These are phyloP conservation scores for Lordiphosa fenestrarum DNA, from an alignment of 2,888 invertebrate genomes.

Conservation along the genomic window DNA sequence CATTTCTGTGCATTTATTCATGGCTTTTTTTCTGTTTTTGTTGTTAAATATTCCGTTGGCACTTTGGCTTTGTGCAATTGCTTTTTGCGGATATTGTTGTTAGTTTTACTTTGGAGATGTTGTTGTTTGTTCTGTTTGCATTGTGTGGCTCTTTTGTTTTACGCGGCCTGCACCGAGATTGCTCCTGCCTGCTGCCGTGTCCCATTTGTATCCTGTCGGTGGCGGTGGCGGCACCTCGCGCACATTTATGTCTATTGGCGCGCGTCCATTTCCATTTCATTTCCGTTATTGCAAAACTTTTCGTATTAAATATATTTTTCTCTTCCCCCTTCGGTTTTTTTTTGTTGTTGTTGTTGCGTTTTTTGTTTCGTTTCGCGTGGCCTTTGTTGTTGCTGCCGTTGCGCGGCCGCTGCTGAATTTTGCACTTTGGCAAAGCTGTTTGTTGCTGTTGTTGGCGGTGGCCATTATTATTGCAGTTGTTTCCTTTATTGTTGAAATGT, in stretches of 20 bases:
- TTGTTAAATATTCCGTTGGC: constrained; percentile 17
- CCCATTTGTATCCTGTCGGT: constrained; percentile 67
- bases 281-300: constrained; percentile 74
- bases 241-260: constrained; percentile 73
- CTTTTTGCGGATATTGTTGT: constrained; percentile 73
- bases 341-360: constrained; percentile 39
- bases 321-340: constrained; percentile 29
- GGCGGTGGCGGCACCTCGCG: constrained; percentile 43
- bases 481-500: constrained; percentile 58
- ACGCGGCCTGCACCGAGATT: constrained; percentile 61
- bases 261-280: constrained; percentile 75
- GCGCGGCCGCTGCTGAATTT: constrained; percentile 49
- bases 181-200: constrained; percentile 58
- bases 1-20: too few species aligned
- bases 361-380: constrained; percentile 63
- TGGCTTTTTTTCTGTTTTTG: too few species aligned
- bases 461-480: constrained; percentile 73
- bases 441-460: constrained; percentile 58
- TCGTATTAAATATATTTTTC: constrained; percentile 73
- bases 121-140: constrained; percentile 37
- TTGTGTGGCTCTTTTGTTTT: constrained; percentile 62
- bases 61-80: constrained; percentile 68
- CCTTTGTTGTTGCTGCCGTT: constrained; percentile 22
- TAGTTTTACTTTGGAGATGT: constrained; percentile 61
- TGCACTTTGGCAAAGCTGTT: constrained; percentile 67